Evolutionary conservation across 2,888 invertebrate species (phyloP), one percentile per base, ranked within the genome.

Genomic region (Eupithecia subfuscata): DNA sequence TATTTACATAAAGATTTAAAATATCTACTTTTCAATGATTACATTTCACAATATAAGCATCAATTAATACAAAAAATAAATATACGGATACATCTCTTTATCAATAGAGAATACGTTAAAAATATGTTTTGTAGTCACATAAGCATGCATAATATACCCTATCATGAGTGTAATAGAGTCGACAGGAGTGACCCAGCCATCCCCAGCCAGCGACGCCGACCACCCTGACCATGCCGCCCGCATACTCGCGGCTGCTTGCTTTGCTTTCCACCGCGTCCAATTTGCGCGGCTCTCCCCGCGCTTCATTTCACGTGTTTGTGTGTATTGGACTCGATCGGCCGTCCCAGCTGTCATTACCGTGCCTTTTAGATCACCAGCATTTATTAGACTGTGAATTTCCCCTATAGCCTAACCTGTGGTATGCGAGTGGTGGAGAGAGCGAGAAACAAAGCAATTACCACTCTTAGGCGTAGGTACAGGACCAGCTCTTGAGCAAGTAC

Each of bases 221-320:
- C 65, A 78, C 16, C 18, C 34, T 2, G 43, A 12, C 12, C 65
- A 78, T 79, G 79, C 78, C 12, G 75, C 81, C 81, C 81, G 80
- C 78, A 81, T 81, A 73, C 73, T 70, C 78, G 71, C 74, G 71
- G 78, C 77, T 68, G 80, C 78, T 78, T 80, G 79, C 80, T 82
- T 81, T 81, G 81, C 79, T 82, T 80, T 81, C 76, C 77, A 76
- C 76, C 69, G 76, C 79, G 76, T 79, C 75, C 74, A 76, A 75
- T 75, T 73, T 72, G 63, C 72, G 52, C 73, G 78, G 45, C 77
- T 78, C 80, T 74, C 70, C 25, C 30, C 34, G 34, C 78, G 78
- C 79, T 81, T 79, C 80, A 78, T 80, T 78, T 78, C 68, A 60
- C 72, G 11, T 43, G 64, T 78, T 60, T 60, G 78, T 79, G 75